Conservation (phyloP, 2,888 invertebrate genomes). For the Abrostola tripartita region DNA sequence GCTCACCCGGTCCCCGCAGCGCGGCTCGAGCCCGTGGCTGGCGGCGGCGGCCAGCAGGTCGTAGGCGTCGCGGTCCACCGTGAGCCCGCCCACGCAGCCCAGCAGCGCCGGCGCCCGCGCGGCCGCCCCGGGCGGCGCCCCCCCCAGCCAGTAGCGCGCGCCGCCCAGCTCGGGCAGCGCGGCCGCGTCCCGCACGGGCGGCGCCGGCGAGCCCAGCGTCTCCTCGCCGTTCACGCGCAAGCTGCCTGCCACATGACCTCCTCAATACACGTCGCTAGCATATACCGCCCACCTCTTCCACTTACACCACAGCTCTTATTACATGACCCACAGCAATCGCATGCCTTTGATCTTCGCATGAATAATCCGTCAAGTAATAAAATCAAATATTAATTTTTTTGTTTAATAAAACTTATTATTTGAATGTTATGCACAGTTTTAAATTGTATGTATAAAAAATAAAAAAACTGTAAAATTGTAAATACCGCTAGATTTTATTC, state of each 20-base stretch:
- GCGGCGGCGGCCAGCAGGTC: slow-evolving; percentile 91
- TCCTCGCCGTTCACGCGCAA: slow-evolving; percentile 92
- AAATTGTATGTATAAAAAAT: too few species aligned
- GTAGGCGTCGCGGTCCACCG: slow-evolving; percentile 91
- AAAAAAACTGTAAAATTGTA: too few species aligned
- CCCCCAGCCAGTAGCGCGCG: slow-evolving; percentile 94
- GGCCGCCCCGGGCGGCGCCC: slow-evolving; percentile 91
- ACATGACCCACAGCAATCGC: too few species aligned
- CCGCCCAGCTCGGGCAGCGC: slow-evolving; percentile 91
- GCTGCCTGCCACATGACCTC: slow-evolving; percentile 83
- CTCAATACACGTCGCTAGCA: slow-evolving; percentile 49
- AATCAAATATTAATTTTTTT: too few species aligned
- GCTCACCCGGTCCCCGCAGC: slow-evolving; percentile 91
- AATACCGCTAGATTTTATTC: too few species aligned
- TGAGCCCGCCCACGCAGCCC: slow-evolving; percentile 94
- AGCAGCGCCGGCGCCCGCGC: slow-evolving; percentile 87
- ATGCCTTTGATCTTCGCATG: too few species aligned
- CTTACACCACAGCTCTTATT: not conserved
- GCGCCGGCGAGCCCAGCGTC: slow-evolving; percentile 90
- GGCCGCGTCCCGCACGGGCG: slow-evolving; percentile 87
- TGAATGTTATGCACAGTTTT: too few species aligned
- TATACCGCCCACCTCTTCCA: not conserved
- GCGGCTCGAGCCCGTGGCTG: slow-evolving; percentile 91
- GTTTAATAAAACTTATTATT: too few species aligned
- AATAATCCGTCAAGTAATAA: too few species aligned